A percentile compares a stretch with the other conserved stretches of the same genome.
phyloP scores from a whole-genome alignment of 2,797 vertebrate genomes.

The Poecilia velifera region DNA sequence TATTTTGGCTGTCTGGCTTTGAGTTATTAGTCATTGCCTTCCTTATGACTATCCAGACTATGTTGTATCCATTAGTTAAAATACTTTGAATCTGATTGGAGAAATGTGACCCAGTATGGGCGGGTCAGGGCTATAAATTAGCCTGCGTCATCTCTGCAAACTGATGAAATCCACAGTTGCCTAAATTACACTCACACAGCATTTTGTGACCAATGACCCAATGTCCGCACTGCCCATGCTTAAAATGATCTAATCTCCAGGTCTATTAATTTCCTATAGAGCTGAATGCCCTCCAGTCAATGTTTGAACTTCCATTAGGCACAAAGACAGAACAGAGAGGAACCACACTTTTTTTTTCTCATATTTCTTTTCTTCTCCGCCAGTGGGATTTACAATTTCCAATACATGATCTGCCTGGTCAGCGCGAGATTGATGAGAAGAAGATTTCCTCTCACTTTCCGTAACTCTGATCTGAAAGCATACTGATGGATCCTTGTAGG shows the following conservation, averaged over 20 bases:
- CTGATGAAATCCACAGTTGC: conserved; percentile 2
- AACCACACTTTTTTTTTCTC: conserved; percentile 1
- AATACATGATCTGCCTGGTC: conserved; percentile 13
- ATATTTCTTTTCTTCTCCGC: conserved; percentile 19
- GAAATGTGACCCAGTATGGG: conserved; percentile 1
- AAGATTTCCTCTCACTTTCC: conserved; percentile 10
- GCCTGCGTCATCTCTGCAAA: neutral
- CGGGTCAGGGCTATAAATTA: neutral
- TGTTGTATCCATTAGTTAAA: neutral
- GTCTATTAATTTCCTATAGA: conserved; percentile 38
- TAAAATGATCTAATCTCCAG: conserved; percentile 42
- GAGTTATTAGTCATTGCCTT: neutral
- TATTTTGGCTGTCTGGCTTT: neutral
- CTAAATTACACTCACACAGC: conserved; percentile 10
- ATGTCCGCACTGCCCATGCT: conserved; percentile 12
- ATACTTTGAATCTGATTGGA: neutral
- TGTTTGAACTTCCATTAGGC: conserved; percentile 32
- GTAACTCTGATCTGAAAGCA: neutral
- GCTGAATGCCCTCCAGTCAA: conserved; percentile 22
- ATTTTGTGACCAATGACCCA: conserved; percentile 10
- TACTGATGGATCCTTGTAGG: neutral
- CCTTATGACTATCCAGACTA: neutral
- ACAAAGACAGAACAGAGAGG: conserved; percentile 10
- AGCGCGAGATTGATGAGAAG: conserved; percentile 24
- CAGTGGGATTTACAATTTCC: conserved; percentile 21